phyloP scores from a whole-genome alignment of 92 coral and sea anemone genomes.

The Pocillopora meandrina region DNA sequence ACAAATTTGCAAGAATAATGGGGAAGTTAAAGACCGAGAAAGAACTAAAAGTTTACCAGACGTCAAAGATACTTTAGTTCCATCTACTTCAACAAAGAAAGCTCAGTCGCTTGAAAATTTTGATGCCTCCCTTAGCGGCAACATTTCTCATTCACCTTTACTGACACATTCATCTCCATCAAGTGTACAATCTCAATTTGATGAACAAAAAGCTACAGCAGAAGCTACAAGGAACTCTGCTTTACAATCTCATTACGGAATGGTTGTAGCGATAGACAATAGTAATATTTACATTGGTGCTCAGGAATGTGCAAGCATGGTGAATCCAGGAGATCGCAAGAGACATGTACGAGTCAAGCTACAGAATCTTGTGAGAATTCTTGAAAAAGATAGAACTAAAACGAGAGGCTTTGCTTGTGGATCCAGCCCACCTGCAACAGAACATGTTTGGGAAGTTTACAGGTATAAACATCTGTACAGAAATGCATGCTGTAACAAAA shows the following conservation, averaged over 20 bases:
- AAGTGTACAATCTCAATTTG: not conserved
- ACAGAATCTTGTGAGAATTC: constrained; percentile 89
- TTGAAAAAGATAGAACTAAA: constrained; percentile 78
- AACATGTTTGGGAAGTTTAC: constrained; percentile 98
- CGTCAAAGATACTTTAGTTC: not conserved
- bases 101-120: not conserved
- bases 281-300: constrained; percentile 98
- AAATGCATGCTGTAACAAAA: not conserved
- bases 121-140: not conserved
- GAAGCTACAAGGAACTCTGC: not conserved
- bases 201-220: not conserved
- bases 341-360: constrained; percentile 91
- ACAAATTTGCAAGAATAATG: not conserved
- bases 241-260: constrained; percentile 15
- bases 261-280: constrained; percentile 89
- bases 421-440: constrained; percentile 97
- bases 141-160: not conserved
- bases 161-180: not conserved
- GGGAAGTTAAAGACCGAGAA: not conserved
- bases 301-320: constrained; percentile 88
- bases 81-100: not conserved
- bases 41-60: not conserved
- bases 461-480: constrained; percentile 46
- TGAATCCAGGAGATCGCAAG: constrained; percentile 76
- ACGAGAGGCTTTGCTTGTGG: constrained; percentile 89